phyloP scores from a whole-genome alignment of 2,888 invertebrate species.

The Sminthurinus aureus region DNA sequence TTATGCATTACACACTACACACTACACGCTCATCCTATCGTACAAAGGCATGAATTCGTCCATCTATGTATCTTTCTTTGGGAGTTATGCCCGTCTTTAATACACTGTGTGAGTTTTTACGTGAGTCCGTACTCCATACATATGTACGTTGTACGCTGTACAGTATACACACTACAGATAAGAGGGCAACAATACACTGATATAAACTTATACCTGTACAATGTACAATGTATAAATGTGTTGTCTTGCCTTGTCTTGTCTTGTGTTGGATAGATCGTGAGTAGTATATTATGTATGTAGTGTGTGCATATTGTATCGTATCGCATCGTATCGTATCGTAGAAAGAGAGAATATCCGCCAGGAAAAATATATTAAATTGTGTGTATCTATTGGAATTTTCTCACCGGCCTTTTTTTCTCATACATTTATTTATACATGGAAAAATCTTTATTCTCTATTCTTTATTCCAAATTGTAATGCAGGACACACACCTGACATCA shows the following conservation, averaged over 20 bases:
- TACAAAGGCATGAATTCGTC: no score
- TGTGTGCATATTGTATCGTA: not conserved
- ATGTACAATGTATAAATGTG: not conserved
- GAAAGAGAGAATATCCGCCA: conserved; percentile 24
- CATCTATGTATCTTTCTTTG: no score
- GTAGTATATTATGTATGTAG: no score
- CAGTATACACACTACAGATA: no score
- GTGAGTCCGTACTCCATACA: no score
- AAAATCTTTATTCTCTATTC: conserved; percentile 13
- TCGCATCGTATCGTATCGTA: not conserved
- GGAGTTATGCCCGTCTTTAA: no score
- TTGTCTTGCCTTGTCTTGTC: no score
- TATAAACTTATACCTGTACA: not conserved
- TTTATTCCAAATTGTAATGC: conserved; percentile 3
- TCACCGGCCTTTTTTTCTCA: conserved; percentile 22
- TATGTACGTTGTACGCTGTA: no score
- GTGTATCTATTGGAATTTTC: conserved; percentile 24
- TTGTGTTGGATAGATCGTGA: not conserved
- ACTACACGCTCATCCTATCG: no score
- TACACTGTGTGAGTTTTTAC: no score
- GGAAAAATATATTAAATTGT: not conserved
- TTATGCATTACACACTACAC: no score
- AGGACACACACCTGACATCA: not conserved
- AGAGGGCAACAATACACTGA: not conserved
- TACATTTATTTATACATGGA: not conserved